Conservation (phyloP, 1,140 invertebrate genomes). For the Ephestia elutella region DNA sequence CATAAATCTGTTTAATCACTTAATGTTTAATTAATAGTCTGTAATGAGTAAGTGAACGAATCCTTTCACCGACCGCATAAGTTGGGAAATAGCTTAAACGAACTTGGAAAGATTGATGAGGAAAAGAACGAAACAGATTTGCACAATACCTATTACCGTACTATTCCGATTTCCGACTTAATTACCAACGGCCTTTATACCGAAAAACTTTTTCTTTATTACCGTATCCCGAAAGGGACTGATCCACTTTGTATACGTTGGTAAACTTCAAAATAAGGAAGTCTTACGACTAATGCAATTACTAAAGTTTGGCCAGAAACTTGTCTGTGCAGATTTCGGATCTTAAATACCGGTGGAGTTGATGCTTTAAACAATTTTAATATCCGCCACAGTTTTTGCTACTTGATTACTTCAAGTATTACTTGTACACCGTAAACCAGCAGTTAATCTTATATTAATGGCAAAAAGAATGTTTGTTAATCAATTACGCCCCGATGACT, state of each 20-base stretch:
- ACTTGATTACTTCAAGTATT: too few relatives aligned
- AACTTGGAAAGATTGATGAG: not conserved
- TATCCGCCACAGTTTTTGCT: not conserved
- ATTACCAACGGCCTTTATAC: constrained; percentile 22
- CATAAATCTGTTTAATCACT: too few relatives aligned
- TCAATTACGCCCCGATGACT: too few relatives aligned
- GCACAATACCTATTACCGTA: not conserved
- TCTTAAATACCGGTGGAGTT: constrained; percentile 6
- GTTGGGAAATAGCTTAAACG: not conserved
- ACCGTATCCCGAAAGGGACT: constrained; percentile 15
- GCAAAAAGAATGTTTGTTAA: too few relatives aligned
- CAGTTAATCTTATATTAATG: too few relatives aligned
- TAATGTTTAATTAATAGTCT: too few relatives aligned
- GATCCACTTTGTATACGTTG: constrained; percentile 32
- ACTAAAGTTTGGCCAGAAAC: constrained; percentile 25
- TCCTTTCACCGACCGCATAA: not conserved
- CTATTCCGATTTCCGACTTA: constrained; percentile 13
- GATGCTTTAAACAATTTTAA: not conserved
- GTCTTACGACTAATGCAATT: constrained; percentile 39
- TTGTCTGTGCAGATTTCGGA: constrained; percentile 10
- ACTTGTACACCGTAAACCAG: too few relatives aligned
- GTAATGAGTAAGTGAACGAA: not conserved
- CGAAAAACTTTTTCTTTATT: not conserved
- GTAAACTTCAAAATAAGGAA: constrained; percentile 43
- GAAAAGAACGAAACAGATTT: not conserved